Evolutionary conservation across 1,140 invertebrate genomes (phyloP), one percentile per base, ranked within the genome.

Genomic region (Bradynema listronoti): DNA sequence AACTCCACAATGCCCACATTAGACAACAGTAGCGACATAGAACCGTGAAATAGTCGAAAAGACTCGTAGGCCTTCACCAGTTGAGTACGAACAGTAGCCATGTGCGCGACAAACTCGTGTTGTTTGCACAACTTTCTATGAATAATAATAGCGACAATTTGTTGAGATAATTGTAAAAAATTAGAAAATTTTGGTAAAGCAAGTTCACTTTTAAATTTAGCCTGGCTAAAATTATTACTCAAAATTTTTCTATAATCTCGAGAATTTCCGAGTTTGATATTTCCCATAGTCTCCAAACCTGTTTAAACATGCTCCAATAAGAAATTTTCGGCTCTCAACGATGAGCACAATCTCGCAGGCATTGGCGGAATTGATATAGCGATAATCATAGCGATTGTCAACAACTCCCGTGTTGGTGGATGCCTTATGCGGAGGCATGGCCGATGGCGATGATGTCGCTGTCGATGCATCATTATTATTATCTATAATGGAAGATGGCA

Each of bases 11-110:
- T 24, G 19, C 50, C 27, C 4, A 30, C 7, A 27, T 11, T 27
- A 19, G 50, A 59, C 34, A 54, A 19, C 29, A 27, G 30, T n/a
- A n/a, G 7, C 19, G 7, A 61, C 27, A 61, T 34, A 46, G 45
- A 22, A 3, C 64, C 63, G 47, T 67, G 54, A 41, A 68, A 64
- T 22, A 65, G 36, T 51, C 59, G 62, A 25, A 55, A 65, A 11
- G 64, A 33, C 33, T 65, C 49, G 45, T 65, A 65, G 22, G 56
- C 33, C 27, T 43, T 34, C 39, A 30, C 19, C 29, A 65, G 30
- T 5, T 66, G n/a, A 16, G 63, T 45, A 29, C 46, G 25, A 14
- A 65, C 25, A 1, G 63, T 68, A 19, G 63, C 49, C 29, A 66
- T 30, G 46, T 65, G 63, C 14, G 43, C 25, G 41, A 69, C 56